phyloP scores from a whole-genome alignment of 2,797 vertebrate species.

The Ctenopoma multispine region DNA sequence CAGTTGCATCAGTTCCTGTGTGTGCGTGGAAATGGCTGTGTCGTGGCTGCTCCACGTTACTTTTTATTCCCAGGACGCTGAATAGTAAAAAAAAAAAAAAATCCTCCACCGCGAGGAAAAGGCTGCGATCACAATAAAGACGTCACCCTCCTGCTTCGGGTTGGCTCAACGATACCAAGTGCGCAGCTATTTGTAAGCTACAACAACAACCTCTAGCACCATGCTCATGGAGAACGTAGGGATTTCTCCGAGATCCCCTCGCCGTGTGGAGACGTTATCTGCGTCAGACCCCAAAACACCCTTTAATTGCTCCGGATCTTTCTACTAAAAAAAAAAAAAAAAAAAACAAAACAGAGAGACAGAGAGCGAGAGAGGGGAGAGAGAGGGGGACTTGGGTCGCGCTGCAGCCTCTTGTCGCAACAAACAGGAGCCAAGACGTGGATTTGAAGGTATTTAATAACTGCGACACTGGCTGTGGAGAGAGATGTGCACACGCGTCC shows the following conservation, averaged over 20 bases:
- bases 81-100: constrained; percentile 43
- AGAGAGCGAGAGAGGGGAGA: neutral
- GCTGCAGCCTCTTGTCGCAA: constrained; percentile 56
- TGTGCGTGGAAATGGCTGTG: constrained; percentile 59
- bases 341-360: too few species aligned
- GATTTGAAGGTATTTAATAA: constrained; percentile 82
- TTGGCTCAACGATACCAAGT: constrained; percentile 78
- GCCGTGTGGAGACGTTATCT: constrained; percentile 59
- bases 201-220: constrained; percentile 78
- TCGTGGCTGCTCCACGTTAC: constrained; percentile 63
- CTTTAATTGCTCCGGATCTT: constrained; percentile 48
- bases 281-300: constrained; percentile 66
- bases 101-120: constrained; percentile 67
- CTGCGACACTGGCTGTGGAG: constrained; percentile 73
- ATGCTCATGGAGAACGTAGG: constrained; percentile 75
- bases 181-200: constrained; percentile 83
- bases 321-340: constrained; percentile 9
- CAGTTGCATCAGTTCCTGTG: constrained; percentile 76
- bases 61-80: constrained; percentile 70
- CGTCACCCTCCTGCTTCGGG: constrained; percentile 80
- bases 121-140: constrained; percentile 81
- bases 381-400: constrained; percentile 54
- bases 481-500: constrained; percentile 47
- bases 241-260: constrained; percentile 65
- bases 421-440: constrained; percentile 68